Evolutionary conservation across 1,140 invertebrate genomes (phyloP), one percentile per base, ranked within the genome.

Genomic region (Nautilus pompilius): DNA sequence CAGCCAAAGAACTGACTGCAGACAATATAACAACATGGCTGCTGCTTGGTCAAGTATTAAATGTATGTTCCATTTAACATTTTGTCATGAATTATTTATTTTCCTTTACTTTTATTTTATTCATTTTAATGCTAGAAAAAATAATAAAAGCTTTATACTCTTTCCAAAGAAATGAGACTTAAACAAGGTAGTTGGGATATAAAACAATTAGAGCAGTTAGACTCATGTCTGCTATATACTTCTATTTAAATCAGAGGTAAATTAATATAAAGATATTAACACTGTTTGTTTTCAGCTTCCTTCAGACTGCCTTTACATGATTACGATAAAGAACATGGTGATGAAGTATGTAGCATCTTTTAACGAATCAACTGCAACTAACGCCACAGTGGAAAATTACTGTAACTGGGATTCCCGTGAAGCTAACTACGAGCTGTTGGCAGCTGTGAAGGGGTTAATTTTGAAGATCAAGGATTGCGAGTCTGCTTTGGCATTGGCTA

Each of bases 271-370:
- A n/a, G n/a, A n/a, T n/a, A n/a, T n/a, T n/a, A n/a, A n/a, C n/a
- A n/a, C 20, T 24, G 6, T 30, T 20, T 45, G 13, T 3, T 54
- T 55, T n/a, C 54, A 79, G 77, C 34, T 79, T 26, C 64, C 68
- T 22, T 26, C 65, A 20, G 77, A 79, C 51, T 66, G 76, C 24
- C 55, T 79, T 0, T 74, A 72, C 41, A 41, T 74, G 46, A 62
- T 69, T 28, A 66, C 75, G 6, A 67, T 75, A 24, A 68, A 75
- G 58, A 79, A 77, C 60, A 77, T 76, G 63, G 69, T 77, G 0
- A 24, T 36, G 5, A 51, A 60, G n/a, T 67, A 74, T 55, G 63
- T 71, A 1, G 32, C 34, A 20, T 41, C 54, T 22, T 62, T 60
- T 29, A 56, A 33, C 13, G 29, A 61, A 26, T 41, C 64, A 17